These are phyloP conservation scores for Lepeophtheirus nordmannii DNA, from an alignment of 2,888 invertebrate species.

Conservation along the genomic window DNA sequence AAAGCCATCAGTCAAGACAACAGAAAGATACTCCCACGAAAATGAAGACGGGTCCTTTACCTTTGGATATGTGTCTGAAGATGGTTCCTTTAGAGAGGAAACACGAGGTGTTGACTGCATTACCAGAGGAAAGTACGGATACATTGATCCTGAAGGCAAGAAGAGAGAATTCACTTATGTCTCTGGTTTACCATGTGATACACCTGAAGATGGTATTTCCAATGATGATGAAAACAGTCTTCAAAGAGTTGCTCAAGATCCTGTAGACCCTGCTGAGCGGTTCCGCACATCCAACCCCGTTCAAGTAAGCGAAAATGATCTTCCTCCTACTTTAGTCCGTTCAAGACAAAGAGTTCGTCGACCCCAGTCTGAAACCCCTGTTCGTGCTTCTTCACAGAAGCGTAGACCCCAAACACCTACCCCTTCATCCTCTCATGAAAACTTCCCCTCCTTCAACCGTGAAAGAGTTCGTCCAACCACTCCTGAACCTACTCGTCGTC, in stretches of 20 bases:
- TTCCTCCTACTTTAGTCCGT: constrained; percentile 40
- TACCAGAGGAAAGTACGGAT: constrained; percentile 70
- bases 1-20: constrained; percentile 50
- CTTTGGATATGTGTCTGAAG: constrained; percentile 60
- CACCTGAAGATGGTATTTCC: constrained; percentile 49
- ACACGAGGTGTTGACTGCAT: constrained; percentile 70
- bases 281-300: constrained; percentile 30
- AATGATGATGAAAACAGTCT: constrained; percentile 36
- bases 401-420: neutral
- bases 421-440: neutral
- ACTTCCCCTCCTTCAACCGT: neutral
- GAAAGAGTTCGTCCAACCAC: neutral
- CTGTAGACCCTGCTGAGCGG: constrained; percentile 18
- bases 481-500: neutral
- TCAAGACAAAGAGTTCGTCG: constrained; percentile 34
- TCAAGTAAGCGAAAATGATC: constrained; percentile 29
- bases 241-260: constrained; percentile 13
- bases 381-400: neutral
- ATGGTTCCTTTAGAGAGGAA: constrained; percentile 72
- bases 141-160: constrained; percentile 70
- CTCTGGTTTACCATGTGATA: constrained; percentile 68
- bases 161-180: constrained; percentile 71
- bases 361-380: constrained; percentile 15
- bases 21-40: constrained; percentile 63
- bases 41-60: constrained; percentile 71